These are phyloP conservation scores for Nebria ingens DNA, from an alignment of 1,140 invertebrate genomes.

Conservation along the genomic window DNA sequence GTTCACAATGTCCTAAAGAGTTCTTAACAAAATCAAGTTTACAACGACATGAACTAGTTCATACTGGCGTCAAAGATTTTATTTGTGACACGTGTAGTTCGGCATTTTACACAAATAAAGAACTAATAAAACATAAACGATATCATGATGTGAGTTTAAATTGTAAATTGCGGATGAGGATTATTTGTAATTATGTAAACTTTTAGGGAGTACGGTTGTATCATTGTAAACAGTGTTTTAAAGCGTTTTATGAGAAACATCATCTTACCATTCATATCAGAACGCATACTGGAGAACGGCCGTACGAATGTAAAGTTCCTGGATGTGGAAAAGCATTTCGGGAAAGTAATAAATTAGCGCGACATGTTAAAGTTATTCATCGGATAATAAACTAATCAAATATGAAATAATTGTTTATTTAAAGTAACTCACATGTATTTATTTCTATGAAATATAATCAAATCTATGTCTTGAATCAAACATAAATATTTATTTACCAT, in stretches of 20 bases:
- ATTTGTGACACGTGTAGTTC: neutral
- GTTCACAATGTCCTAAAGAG: slow-evolving; percentile 1
- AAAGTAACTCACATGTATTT: neutral
- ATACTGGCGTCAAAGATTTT: neutral
- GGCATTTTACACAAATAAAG: neutral
- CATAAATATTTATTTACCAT: too few species aligned
- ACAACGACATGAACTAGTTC: neutral
- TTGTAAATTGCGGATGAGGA: neutral
- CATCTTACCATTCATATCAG: slow-evolving; percentile 20
- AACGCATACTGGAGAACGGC: slow-evolving; percentile 20
- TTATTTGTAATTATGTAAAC: neutral
- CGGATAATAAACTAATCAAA: neutral
- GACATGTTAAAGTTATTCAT: neutral
- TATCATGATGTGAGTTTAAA: neutral
- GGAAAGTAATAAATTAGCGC: slow-evolving; percentile 19
- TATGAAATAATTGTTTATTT: neutral
- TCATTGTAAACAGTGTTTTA: slow-evolving; percentile 22
- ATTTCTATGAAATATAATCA: too few species aligned
- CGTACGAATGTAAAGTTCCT: slow-evolving; percentile 18
- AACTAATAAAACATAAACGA: neutral
- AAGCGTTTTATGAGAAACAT: slow-evolving; percentile 23
- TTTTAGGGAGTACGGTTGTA: slow-evolving; percentile 20
- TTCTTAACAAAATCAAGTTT: neutral
- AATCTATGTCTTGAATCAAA: too few species aligned
- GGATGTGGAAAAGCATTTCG: slow-evolving; percentile 20